These are phyloP conservation scores for fruit fly (Drosophila melanogaster) DNA, from an alignment of 1,140 invertebrate genomes.

Conservation along the genomic window DNA sequence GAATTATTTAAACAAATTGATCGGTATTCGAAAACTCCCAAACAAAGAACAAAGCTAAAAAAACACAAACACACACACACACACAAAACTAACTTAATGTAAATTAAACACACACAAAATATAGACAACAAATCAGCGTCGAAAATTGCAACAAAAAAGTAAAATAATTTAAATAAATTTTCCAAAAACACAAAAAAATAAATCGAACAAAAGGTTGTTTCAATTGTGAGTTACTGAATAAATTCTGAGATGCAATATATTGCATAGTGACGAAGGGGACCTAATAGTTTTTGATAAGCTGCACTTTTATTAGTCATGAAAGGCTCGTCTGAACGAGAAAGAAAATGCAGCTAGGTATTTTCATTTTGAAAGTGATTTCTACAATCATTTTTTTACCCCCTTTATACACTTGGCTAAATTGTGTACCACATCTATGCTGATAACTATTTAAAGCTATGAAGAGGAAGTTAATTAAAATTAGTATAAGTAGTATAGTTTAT, in stretches of 20 bases:
- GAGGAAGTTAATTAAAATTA: no score
- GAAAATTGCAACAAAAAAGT: constrained; percentile 40
- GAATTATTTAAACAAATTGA: constrained; percentile 44
- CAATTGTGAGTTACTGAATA: neutral
- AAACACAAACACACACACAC: constrained; percentile 43
- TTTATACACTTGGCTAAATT: neutral
- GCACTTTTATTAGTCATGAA: constrained; percentile 32
- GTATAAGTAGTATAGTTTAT: no score
- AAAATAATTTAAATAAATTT: constrained; percentile 59
- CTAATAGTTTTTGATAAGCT: neutral
- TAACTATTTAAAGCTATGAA: no score
- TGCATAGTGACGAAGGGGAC: no score
- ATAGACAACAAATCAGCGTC: constrained; percentile 29
- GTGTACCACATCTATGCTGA: no score
- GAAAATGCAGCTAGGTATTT: constrained; percentile 37
- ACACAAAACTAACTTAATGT: constrained; percentile 36
- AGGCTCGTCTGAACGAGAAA: constrained; percentile 17
- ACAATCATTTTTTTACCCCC: no score
- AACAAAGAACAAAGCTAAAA: constrained; percentile 53
- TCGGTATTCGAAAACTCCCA: constrained; percentile 33
- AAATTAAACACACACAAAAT: constrained; percentile 25
- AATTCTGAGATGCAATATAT: no score
- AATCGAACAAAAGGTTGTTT: neutral
- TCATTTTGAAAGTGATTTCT: constrained; percentile 66
- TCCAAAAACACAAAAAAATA: constrained; percentile 49